Evolutionary conservation across 2,888 invertebrate genomes (phyloP).

Genomic region (Blera fallax): DNA sequence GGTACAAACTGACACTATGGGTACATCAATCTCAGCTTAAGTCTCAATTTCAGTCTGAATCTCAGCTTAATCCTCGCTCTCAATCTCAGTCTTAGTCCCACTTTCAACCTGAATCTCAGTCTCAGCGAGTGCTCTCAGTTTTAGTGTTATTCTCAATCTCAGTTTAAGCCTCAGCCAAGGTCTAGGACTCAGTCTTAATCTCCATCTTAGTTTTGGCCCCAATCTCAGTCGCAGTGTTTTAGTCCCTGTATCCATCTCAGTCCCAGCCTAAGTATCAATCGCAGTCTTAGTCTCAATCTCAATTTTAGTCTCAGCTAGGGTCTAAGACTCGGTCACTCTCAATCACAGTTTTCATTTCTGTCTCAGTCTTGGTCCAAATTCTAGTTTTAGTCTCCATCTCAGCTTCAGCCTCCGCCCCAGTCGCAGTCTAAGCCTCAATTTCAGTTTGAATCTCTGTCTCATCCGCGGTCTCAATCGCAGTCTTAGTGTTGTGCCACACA

Average conservation of each 20-base stretch:
- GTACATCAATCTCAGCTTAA: no score
- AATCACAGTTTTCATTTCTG: no score
- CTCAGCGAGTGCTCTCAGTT: background rate
- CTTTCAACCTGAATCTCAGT: background rate
- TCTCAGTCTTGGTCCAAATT: no score
- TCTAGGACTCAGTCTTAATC: background rate
- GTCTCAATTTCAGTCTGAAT: background rate
- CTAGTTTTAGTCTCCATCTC: no score
- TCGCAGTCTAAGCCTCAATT: background rate
- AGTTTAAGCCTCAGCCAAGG: background rate
- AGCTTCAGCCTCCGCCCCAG: no score
- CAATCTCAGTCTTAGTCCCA: background rate
- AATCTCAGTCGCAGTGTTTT: background rate
- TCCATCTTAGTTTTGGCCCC: background rate
- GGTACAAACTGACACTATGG: no score
- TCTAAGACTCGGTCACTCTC: no score
- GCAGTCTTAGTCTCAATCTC: background rate
- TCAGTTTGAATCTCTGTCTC: constrained; percentile 1
- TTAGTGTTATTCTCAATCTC: background rate
- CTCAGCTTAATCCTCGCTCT: background rate
- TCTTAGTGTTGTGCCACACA: background rate
- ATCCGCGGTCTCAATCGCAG: constrained; percentile 9
- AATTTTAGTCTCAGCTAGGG: no score
- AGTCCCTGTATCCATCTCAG: background rate
- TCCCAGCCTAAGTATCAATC: background rate